Evolutionary conservation across 2,797 vertebrate genomes (phyloP).

Genomic region (Taeniopygia guttata): DNA sequence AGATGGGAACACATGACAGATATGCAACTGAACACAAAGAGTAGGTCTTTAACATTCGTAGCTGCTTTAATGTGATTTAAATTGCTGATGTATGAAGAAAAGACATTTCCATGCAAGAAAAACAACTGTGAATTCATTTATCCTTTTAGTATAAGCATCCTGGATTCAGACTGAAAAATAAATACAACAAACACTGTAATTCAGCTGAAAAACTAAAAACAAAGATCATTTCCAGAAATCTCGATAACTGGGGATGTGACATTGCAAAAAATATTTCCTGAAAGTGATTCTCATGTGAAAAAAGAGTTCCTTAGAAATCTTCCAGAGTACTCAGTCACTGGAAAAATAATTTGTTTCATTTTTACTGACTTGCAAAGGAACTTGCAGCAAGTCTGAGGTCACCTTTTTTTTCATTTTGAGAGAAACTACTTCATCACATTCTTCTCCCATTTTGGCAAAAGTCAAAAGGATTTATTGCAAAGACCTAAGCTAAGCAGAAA

Average conservation of each 20-base stretch:
- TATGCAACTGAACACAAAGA: background rate
- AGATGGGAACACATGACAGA: background rate
- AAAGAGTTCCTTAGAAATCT: background rate
- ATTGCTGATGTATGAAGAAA: background rate
- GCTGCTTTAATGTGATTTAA: background rate
- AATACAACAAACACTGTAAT: background rate
- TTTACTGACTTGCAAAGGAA: background rate
- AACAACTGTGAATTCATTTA: background rate
- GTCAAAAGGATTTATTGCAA: slow-evolving; percentile 9
- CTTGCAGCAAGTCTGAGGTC: background rate
- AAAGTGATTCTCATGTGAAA: background rate
- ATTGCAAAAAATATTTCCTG: background rate
- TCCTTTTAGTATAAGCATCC: background rate
- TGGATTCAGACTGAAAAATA: background rate
- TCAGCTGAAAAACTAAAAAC: background rate
- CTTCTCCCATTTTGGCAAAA: background rate
- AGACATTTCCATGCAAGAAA: background rate
- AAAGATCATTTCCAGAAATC: background rate
- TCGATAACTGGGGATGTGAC: background rate
- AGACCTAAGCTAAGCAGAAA: background rate
- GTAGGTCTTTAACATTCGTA: background rate
- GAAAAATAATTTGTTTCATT: slow-evolving; percentile 8
- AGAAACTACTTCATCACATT: background rate
- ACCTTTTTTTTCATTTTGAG: background rate
- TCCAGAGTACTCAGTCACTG: background rate